Conservation (phyloP, 2,113 vertebrate species). For the Malurus melanocephalus region DNA sequence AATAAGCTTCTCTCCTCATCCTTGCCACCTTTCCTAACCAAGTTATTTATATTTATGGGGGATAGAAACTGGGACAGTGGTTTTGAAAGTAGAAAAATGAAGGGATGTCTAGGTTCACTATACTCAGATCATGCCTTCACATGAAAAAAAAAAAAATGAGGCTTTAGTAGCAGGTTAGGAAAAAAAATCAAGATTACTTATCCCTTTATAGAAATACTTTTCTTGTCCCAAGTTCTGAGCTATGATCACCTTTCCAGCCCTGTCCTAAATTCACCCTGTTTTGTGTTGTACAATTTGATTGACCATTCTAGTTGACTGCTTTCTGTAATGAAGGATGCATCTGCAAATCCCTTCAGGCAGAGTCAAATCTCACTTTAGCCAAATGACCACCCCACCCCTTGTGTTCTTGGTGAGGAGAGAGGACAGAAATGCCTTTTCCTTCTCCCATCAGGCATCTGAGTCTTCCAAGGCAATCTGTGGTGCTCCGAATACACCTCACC, state of each 20-base stretch:
- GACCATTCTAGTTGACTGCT: background rate
- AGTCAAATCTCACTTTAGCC: background rate
- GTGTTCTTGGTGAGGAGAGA: background rate
- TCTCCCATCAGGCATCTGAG: background rate
- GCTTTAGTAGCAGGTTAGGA: background rate
- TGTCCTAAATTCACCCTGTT: background rate
- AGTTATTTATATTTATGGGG: slow-evolving; percentile 27
- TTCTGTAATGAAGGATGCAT: background rate
- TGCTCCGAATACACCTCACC: background rate
- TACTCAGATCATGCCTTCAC: background rate
- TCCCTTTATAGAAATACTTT: background rate
- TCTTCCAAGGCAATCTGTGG: background rate
- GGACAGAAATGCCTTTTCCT: background rate
- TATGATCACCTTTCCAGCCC: background rate
- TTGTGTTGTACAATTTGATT: background rate
- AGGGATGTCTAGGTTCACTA: background rate
- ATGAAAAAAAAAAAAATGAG: background rate
- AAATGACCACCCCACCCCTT: background rate
- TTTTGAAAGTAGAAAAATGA: background rate
- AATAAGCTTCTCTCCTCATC: slow-evolving; percentile 39
- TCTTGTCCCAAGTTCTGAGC: background rate
- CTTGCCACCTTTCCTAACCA: slow-evolving; percentile 8
- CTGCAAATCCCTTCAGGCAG: background rate
- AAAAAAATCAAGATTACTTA: background rate
- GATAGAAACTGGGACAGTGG: background rate